phyloP scores from a whole-genome alignment of 53 echinoderm and acorn worm genomes.

The Holothuria scabra region DNA sequence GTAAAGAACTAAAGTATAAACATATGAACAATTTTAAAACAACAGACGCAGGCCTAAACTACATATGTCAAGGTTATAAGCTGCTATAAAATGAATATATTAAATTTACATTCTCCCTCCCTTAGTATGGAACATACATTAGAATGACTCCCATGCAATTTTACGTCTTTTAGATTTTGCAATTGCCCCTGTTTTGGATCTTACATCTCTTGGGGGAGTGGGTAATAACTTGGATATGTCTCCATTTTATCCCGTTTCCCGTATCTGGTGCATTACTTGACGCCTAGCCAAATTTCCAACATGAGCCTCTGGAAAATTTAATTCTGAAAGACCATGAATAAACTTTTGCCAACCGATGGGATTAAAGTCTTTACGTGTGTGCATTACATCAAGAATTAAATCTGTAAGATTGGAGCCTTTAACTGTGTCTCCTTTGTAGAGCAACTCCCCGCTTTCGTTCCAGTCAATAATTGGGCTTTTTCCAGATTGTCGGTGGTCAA shows the following conservation, averaged over 20 bases:
- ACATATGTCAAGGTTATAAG: no score
- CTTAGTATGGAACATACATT: neutral
- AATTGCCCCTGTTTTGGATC: neutral
- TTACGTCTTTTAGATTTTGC: neutral
- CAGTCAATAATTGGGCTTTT: neutral
- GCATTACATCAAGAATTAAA: constrained; percentile 20
- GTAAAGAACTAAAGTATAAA: no score
- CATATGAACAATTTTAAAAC: no score
- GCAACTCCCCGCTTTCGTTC: neutral
- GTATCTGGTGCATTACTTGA: neutral
- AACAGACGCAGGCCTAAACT: no score
- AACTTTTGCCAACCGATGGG: neutral
- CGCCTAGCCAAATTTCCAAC: constrained; percentile 16
- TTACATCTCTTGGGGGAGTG: neutral
- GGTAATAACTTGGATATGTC: constrained; percentile 16
- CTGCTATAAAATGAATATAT: neutral
- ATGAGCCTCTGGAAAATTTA: constrained; percentile 14
- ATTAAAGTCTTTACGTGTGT: constrained; percentile 20
- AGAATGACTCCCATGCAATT: constrained; percentile 1
- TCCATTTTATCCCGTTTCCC: neutral
- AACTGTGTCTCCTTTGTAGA: constrained; percentile 20
- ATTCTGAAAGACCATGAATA: constrained; percentile 7
- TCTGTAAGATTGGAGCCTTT: neutral
- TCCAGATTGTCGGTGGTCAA: constrained; percentile 1
- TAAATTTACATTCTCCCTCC: neutral